Percentiles rank a stretch among this genome's conserved stretches.
Evolutionary conservation across 1,140 invertebrate genomes (phyloP).

Genomic region (Zaprionus davidi): DNA sequence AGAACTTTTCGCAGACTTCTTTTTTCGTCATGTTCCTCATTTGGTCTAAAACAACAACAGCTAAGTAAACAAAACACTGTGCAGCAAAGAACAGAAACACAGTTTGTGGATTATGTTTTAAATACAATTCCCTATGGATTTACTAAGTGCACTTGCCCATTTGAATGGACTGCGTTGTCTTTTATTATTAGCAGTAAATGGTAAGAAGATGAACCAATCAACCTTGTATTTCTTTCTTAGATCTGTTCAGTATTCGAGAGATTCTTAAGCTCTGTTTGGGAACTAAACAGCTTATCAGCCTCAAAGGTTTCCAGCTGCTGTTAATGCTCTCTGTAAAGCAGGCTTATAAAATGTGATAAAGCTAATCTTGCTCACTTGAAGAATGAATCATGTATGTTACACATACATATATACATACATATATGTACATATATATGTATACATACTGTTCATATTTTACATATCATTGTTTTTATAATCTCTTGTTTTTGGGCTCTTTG

Average conservation of each 20-base stretch:
- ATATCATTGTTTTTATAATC: neutral
- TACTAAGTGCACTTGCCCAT: neutral
- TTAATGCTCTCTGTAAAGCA: neutral
- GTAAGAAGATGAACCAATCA: neutral
- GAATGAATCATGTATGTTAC: no score
- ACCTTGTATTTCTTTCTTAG: neutral
- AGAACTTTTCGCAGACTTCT: constrained; percentile 16
- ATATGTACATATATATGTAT: neutral
- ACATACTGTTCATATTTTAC: no score
- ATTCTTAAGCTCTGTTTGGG: neutral
- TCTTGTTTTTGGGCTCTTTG: neutral
- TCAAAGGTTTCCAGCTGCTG: neutral
- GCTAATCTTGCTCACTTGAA: neutral
- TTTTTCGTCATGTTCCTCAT: constrained; percentile 33
- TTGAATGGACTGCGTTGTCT: neutral
- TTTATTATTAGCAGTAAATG: neutral
- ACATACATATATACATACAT: neutral
- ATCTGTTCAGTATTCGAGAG: neutral
- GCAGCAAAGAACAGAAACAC: constrained; percentile 10
- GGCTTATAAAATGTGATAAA: neutral
- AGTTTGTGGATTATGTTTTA: neutral
- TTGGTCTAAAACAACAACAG: constrained; percentile 44
- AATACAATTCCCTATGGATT: neutral
- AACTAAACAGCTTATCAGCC: neutral
- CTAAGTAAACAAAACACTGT: constrained; percentile 47